Base-by-base conservation (phyloP, 2,888 invertebrate genomes). In the Heliconius sara region DNA sequence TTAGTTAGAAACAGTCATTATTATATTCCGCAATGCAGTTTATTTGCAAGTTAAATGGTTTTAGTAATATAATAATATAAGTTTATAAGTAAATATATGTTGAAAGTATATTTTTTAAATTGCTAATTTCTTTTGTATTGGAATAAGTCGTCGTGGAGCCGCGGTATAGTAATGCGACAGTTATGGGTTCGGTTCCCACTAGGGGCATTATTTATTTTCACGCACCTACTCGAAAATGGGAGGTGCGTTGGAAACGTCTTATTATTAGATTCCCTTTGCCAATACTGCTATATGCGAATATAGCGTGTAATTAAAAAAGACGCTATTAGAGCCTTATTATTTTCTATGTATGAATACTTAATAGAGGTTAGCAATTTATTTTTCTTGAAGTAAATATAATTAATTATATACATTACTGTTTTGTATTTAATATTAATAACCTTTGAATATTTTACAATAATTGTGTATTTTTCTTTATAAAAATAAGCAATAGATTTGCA, bases 1-100 rank as follows among this genome's bases (percentile, higher is more conserved):
- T 65, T 68, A 47, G n/a, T 43, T 66, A 63, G 52, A n/a, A 52
- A 52, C 30, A 76, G 67, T 76, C 76, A 76, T 68, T 76, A 68
- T 68, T 47, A 66, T 76, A 52, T 27, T 27, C 39, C n/a, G 63
- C 25, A 30, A 71, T 52, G 22, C 52, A 52, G 22, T 52, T 52
- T 52, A 47, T 52, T 19, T 52, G 52, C 19, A 52, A 60, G 4
- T 27, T 60, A 39, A 30, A 68, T n/a, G 30, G 16, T 25, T 34
- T 39, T 63, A 0, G 3, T 30, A 30, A 30, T 30, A 30, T 25
- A 9, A 27, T 27, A 13, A 3, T 25, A 16, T 47, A 70, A 47
- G 27, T 43, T 19, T 52, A 52, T 52, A 52, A 52, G 7, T 43
- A 9, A 43, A 7, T 68, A 39, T 39, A 2, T 10, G 7, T 19